A percentile compares a stretch with the other conserved stretches of the same genome.
Evolutionary conservation across 2,113 vertebrate species (phyloP).

Genomic region (Larimichthys crocea): DNA sequence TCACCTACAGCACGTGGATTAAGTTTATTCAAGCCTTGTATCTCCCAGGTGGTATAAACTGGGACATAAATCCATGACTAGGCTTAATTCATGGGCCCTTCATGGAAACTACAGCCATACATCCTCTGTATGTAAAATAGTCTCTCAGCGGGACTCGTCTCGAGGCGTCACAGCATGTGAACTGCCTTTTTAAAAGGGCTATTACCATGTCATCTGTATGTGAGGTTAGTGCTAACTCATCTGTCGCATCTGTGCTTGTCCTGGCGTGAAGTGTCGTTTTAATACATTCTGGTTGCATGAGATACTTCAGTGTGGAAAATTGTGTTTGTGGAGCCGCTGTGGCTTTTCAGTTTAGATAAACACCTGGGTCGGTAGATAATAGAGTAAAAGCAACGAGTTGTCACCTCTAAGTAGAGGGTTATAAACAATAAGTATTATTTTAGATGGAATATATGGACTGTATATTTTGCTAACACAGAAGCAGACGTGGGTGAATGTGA

Average conservation of each 20-base stretch:
- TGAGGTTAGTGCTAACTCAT: conserved; percentile 37
- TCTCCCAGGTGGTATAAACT: background rate
- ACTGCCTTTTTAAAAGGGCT: conserved; percentile 81
- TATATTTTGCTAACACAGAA: conserved; percentile 21
- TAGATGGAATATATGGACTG: conserved; percentile 4
- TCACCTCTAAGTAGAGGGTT: no score
- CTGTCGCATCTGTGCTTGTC: conserved; percentile 44
- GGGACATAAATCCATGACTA: conserved; percentile 10
- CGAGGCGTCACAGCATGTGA: conserved; percentile 67
- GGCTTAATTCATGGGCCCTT: conserved; percentile 18
- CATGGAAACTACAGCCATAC: conserved; percentile 68
- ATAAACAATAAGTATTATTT: background rate
- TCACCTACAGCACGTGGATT: conserved; percentile 2
- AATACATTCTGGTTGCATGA: conserved; percentile 40
- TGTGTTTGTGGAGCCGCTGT: no score
- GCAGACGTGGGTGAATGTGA: conserved; percentile 5
- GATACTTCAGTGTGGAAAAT: conserved; percentile 20
- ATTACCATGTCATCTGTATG: conserved; percentile 57
- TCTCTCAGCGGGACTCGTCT: conserved; percentile 52
- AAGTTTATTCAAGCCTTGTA: background rate
- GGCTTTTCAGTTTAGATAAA: conserved; percentile 24
- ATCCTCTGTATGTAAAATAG: conserved; percentile 41
- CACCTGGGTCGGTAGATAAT: background rate
- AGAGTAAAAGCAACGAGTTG: background rate
- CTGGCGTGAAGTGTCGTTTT: conserved; percentile 19